Percentiles rank a stretch among this genome's conserved stretches.
phyloP scores from a whole-genome alignment of 2,888 invertebrate species.

The Tipula unca region DNA sequence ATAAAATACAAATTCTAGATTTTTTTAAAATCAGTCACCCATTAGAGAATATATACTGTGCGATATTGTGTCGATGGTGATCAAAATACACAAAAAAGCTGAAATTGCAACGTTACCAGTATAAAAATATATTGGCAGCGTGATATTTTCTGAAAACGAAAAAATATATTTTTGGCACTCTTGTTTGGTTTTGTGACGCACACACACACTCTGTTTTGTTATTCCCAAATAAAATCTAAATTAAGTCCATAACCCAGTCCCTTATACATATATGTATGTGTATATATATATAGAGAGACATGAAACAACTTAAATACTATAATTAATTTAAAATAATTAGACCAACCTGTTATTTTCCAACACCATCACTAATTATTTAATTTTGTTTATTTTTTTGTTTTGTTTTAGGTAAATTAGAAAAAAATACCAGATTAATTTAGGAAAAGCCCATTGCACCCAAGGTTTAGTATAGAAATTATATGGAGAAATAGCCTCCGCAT shows the following conservation, averaged over 20 bases:
- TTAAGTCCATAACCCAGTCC: neutral
- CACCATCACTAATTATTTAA: neutral
- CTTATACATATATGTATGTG: too few relatives aligned
- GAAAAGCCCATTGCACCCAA: slow-evolving; percentile 16
- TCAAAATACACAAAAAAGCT: neutral
- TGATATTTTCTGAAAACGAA: neutral
- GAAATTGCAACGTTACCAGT: neutral
- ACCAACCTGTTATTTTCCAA: neutral
- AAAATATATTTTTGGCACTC: neutral
- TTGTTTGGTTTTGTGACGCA: neutral
- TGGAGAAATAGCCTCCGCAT: neutral
- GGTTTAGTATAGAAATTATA: neutral
- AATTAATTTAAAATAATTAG: neutral
- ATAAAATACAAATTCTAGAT: neutral
- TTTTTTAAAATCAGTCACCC: neutral
- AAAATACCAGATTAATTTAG: neutral
- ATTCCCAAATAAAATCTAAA: neutral
- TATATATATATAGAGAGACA: too few relatives aligned
- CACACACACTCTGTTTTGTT: neutral
- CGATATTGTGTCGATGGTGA: neutral
- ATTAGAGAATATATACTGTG: neutral
- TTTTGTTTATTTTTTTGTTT: neutral
- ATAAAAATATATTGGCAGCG: neutral
- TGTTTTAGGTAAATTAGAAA: neutral
- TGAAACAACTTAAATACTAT: neutral